Evolutionary conservation across 2,797 vertebrate genomes (phyloP).

Genomic region (Triplophysa yarkandensis): DNA sequence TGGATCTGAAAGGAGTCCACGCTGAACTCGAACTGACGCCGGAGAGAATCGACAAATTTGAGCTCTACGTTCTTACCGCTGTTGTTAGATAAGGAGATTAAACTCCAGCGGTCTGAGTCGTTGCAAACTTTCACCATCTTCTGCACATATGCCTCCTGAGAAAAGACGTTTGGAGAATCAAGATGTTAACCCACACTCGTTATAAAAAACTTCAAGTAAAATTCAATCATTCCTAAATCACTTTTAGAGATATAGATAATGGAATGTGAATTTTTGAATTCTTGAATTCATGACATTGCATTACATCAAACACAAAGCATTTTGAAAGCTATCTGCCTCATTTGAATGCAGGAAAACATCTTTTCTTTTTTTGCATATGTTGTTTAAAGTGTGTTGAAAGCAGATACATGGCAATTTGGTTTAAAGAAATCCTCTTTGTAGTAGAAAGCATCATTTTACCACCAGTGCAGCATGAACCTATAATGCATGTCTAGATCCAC

Average conservation of each 20-base stretch:
- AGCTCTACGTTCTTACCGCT: conserved; percentile 98
- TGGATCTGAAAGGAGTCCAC: conserved; percentile 99
- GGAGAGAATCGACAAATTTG: conserved; percentile 97
- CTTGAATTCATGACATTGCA: not conserved
- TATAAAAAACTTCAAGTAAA: too few relatives aligned
- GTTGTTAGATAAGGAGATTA: conserved; percentile 98
- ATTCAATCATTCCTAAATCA: too few relatives aligned
- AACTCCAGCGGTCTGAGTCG: conserved; percentile 97
- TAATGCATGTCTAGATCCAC: conserved; percentile 1
- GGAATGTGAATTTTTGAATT: too few relatives aligned
- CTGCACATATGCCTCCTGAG: conserved; percentile 97
- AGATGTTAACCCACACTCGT: too few relatives aligned
- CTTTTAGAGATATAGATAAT: too few relatives aligned
- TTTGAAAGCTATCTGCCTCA: conserved; percentile 15
- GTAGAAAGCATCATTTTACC: conserved; percentile 65
- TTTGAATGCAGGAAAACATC: conserved; percentile 52
- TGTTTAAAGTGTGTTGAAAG: conserved; percentile 63
- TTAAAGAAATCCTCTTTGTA: conserved; percentile 75
- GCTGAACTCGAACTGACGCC: conserved; percentile 98
- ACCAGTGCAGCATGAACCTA: conserved; percentile 47
- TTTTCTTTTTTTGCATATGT: conserved; percentile 62
- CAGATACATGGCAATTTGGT: conserved; percentile 69
- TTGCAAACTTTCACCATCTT: conserved; percentile 99
- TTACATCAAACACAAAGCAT: not conserved
- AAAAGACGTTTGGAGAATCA: conserved; percentile 55